A percentile compares a stretch with the other conserved stretches of the same genome.
Conservation (phyloP, 2,113 vertebrate genomes). For the Callionymus lyra region DNA sequence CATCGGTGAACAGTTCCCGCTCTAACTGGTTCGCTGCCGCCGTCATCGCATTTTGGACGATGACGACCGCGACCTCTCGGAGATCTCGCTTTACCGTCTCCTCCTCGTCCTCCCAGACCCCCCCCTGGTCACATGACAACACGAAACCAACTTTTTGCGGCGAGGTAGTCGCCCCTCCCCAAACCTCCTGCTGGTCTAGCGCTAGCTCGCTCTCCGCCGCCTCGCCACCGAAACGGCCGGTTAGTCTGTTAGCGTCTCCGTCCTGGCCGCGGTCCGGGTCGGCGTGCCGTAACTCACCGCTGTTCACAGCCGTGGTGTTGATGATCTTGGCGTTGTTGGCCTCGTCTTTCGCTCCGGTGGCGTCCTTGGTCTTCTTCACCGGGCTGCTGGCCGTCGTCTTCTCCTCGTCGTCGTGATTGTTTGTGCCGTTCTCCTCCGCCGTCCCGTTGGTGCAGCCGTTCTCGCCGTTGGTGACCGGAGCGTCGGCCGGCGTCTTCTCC, state of each 20-base stretch:
- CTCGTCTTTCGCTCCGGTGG: conserved; percentile 48
- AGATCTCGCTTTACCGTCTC: conserved; percentile 57
- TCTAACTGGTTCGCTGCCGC: conserved; percentile 63
- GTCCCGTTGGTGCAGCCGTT: conserved; percentile 61
- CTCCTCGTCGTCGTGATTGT: conserved; percentile 57
- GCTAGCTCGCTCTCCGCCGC: conserved; percentile 9
- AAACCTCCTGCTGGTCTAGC: conserved; percentile 13
- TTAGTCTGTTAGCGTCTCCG: conserved; percentile 35
- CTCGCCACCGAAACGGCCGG: conserved; percentile 20
- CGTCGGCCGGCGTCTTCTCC: conserved; percentile 15
- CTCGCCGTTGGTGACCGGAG: conserved; percentile 59
- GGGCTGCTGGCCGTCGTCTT: conserved; percentile 46
- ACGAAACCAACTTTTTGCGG: conserved; percentile 36
- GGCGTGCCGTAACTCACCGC: conserved; percentile 63
- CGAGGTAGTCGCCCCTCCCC: conserved; percentile 14
- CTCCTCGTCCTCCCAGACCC: conserved; percentile 28
- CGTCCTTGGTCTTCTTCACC: conserved; percentile 58
- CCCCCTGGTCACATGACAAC: conserved; percentile 26
- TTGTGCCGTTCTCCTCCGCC: conserved; percentile 47
- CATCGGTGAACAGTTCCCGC: conserved; percentile 46
- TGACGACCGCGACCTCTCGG: conserved; percentile 57
- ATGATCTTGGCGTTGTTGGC: conserved; percentile 64
- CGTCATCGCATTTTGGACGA: conserved; percentile 61
- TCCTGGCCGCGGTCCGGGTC: conserved; percentile 40
- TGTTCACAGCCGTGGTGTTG: conserved; percentile 61